Evolutionary conservation across 2,113 vertebrate species (phyloP), one percentile per base, ranked within the genome.

Genomic region (Tupaia chinensis): DNA sequence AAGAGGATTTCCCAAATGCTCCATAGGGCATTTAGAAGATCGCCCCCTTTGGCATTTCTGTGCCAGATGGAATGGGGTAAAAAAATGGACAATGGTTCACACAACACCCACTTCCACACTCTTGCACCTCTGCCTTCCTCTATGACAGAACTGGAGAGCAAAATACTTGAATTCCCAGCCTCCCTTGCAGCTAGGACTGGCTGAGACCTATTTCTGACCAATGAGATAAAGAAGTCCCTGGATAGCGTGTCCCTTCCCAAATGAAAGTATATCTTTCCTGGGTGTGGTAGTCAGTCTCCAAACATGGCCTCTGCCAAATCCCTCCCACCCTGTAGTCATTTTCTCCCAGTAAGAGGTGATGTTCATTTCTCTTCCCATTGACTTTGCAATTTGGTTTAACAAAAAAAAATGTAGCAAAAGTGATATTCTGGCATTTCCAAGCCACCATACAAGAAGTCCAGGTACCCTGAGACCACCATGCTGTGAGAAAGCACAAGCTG

Each of bases 251-350:
- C 56, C 61, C 22, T 89, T 81, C 17, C 73, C 34, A 69, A 73
- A 63, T 69, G 56, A 89, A 94, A 70, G 44, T 22, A 77, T 68
- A 87, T 20, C 44, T 34, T 93, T 66, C 69, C 60, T 73, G 73
- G 17, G 22, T 68, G 4, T 60, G 63, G 76, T 5, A 23, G 17
- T 82, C 19, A 79, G 58, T 85, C 34, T 66, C 58, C 83, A 86
- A 94, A 97, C 58, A 76, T 20, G 27, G 54, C 44, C 54, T 80
- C 91, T 3, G 27, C 44, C 68, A 95, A 88, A 88, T 63, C 68
- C 27, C 25, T 22, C 69, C 44, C n/a, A 92, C 58, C 32, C 76
- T 60, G 44, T 11, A 13, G 22, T 53, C 60, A 17, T 82, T 54
- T 72, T 58, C 78, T 77, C 74, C 84, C 73, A 76, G 23, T 7